Conservation (phyloP, 2,888 invertebrate genomes). For the Corythucha ciliata region DNA sequence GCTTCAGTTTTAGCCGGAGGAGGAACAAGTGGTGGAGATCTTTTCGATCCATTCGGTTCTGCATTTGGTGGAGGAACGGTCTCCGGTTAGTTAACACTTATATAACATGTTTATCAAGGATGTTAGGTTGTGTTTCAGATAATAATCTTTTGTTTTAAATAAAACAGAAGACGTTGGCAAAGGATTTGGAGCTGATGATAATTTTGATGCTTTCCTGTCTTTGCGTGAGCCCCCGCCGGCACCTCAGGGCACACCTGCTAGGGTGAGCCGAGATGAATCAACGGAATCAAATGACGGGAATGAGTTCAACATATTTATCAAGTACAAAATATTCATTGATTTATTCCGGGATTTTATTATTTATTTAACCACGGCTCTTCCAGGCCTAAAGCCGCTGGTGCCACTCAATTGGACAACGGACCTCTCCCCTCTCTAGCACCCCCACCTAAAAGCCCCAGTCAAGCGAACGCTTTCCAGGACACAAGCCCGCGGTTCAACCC, state of each 20-base stretch:
- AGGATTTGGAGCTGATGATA: constrained; percentile 63
- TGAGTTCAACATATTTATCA: constrained; percentile 72
- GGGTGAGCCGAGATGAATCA: constrained; percentile 45
- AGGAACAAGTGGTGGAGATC: constrained; percentile 41
- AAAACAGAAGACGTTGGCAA: constrained; percentile 41
- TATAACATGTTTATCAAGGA: not conserved
- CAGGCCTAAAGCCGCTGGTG: constrained; percentile 48
- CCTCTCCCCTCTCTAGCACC: constrained; percentile 65
- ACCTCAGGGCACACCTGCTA: constrained; percentile 57
- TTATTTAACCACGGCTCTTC: constrained; percentile 26
- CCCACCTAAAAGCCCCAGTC: constrained; percentile 51
- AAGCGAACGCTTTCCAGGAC: constrained; percentile 46
- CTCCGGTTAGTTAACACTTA: not conserved
- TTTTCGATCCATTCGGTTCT: constrained; percentile 41
- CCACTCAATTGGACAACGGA: constrained; percentile 33
- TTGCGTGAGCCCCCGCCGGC: constrained; percentile 50
- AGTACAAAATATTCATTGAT: constrained; percentile 43
- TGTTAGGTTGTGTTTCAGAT: not conserved
- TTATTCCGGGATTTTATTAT: not conserved
- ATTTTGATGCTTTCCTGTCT: constrained; percentile 49
- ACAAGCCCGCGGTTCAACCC: constrained; percentile 65
- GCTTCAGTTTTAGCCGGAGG: too few relatives aligned
- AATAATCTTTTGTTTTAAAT: not conserved
- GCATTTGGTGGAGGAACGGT: constrained; percentile 11
- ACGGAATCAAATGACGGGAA: constrained; percentile 70